phyloP scores from a whole-genome alignment of 2,797 vertebrate species.

The Ctenopoma multispine region DNA sequence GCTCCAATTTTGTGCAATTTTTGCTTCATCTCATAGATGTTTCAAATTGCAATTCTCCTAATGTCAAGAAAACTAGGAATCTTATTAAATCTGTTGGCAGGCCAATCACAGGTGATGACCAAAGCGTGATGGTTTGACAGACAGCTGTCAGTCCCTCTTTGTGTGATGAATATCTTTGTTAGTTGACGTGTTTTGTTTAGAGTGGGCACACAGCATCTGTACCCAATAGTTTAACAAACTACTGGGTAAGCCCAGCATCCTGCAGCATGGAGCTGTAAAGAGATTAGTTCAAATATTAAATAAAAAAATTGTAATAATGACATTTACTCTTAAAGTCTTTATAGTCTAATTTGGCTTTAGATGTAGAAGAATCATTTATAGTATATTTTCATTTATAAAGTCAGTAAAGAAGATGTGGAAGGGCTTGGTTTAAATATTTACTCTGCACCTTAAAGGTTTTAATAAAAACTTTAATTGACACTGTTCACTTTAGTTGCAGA shows the following conservation, averaged over 20 bases:
- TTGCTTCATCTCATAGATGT: conserved; percentile 10
- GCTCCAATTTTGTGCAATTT: conserved; percentile 5
- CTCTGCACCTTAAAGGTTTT: background rate
- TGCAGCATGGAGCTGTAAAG: background rate
- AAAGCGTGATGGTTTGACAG: conserved; percentile 13
- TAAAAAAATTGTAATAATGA: background rate
- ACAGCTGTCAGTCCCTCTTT: conserved; percentile 17
- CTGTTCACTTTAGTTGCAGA: too few relatives aligned
- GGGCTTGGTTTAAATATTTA: background rate
- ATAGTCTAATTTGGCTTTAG: background rate
- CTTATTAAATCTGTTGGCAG: conserved; percentile 33
- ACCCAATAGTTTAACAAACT: background rate
- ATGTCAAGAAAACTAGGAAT: conserved; percentile 23
- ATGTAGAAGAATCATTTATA: background rate
- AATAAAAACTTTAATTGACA: too few relatives aligned
- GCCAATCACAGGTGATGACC: conserved; percentile 36
- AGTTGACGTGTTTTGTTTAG: conserved; percentile 17
- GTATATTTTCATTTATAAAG: background rate
- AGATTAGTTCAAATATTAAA: background rate
- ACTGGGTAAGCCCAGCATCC: background rate
- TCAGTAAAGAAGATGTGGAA: background rate
- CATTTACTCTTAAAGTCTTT: background rate
- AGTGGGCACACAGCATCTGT: background rate
- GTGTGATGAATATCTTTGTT: conserved; percentile 33
- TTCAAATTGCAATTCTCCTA: conserved; percentile 14